Percentiles rank a stretch among this genome's conserved stretches.
phyloP scores from a whole-genome alignment of 2,888 invertebrate genomes.

The Callyntrura guangdongensis region DNA sequence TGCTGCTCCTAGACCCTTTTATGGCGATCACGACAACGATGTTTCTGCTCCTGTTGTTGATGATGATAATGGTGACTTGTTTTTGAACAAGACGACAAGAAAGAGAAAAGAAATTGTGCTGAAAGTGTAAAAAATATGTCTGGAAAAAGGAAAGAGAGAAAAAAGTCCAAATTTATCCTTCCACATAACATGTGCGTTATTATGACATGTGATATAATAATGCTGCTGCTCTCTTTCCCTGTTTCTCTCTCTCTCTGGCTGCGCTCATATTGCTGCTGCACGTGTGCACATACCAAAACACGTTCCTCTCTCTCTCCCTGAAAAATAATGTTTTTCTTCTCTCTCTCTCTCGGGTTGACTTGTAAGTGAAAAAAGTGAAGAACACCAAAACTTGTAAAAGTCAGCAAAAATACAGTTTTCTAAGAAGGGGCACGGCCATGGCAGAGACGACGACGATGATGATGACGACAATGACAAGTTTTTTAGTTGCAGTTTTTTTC shows the following conservation, averaged over 20 bases:
- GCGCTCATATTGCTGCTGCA: neutral
- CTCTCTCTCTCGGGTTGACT: neutral
- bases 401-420: constrained; percentile 59
- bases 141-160: constrained; percentile 21
- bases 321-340: constrained; percentile 30
- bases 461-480: neutral
- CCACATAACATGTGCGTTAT: constrained; percentile 1
- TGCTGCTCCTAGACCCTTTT: neutral
- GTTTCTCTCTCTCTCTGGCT: no score
- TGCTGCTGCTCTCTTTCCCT: neutral
- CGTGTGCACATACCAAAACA: constrained; percentile 26
- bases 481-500: constrained; percentile 39
- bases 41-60: no score
- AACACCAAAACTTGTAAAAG: constrained; percentile 40
- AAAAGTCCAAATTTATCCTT: constrained; percentile 25
- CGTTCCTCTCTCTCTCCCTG: constrained; percentile 12
- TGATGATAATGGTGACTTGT: constrained; percentile 9
- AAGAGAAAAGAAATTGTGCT: constrained; percentile 54
- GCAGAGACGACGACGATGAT: neutral
- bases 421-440: neutral
- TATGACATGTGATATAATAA: neutral
- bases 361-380: constrained; percentile 14
- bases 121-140: constrained; percentile 28
- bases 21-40: neutral
- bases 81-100: constrained; percentile 26